phyloP scores from a whole-genome alignment of 2,113 vertebrate species.

The Desmodus rotundus region DNA sequence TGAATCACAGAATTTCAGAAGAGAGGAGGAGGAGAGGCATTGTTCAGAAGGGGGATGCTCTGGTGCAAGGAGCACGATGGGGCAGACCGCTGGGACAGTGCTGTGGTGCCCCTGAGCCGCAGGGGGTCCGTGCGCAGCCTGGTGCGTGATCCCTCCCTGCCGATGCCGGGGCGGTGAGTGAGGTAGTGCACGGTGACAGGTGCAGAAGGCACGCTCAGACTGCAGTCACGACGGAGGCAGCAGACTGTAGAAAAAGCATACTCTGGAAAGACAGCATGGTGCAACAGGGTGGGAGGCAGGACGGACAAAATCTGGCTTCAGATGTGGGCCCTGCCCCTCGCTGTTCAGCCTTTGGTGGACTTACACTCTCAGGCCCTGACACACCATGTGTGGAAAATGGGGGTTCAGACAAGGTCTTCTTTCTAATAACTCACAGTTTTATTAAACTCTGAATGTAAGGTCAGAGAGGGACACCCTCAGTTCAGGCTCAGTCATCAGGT shows the following conservation, averaged over 20 bases:
- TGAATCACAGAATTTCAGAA: background rate
- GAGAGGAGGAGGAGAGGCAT: background rate
- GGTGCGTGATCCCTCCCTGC: fast-evolving
- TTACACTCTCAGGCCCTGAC: background rate
- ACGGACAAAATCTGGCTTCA: background rate
- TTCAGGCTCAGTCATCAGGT: background rate
- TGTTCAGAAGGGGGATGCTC: background rate
- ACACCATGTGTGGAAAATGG: background rate
- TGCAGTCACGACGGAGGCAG: background rate
- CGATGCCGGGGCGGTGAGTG: background rate
- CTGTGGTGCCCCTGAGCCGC: background rate
- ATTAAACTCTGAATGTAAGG: background rate
- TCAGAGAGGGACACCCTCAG: background rate
- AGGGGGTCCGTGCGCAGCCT: too few species aligned
- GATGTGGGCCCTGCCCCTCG: background rate
- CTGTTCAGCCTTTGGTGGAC: background rate
- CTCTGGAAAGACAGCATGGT: background rate
- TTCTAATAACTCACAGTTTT: background rate
- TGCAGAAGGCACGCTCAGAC: background rate
- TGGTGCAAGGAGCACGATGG: background rate
- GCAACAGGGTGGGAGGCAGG: background rate
- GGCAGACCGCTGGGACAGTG: background rate
- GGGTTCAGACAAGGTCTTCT: background rate
- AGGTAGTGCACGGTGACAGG: background rate
- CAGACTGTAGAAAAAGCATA: background rate